A percentile compares a stretch with the other conserved stretches of the same genome.
These are phyloP conservation scores for Tupiocoris notatus DNA, from an alignment of 2,888 invertebrate genomes.

Conservation along the genomic window DNA sequence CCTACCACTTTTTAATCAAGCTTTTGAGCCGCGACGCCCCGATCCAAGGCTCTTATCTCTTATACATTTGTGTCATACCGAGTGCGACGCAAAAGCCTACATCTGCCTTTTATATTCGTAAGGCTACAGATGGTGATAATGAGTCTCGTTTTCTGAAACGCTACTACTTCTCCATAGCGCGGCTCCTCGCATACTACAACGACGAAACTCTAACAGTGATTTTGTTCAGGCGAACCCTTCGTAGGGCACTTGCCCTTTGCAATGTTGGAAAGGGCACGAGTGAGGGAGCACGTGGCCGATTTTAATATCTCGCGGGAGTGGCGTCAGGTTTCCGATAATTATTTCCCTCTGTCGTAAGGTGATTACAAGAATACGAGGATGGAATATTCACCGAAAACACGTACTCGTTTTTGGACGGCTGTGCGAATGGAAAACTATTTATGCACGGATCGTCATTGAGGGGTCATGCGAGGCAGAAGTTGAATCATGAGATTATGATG, in stretches of 20 bases:
- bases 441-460: no score
- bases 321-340: constrained; percentile 35
- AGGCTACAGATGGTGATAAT: constrained; percentile 35
- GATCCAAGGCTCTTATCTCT: no score
- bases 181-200: background rate
- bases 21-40: constrained; percentile 12
- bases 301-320: constrained; percentile 9
- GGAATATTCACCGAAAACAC: background rate
- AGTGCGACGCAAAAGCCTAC: background rate
- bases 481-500: no score
- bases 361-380: background rate
- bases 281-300: constrained; percentile 21
- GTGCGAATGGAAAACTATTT: background rate
- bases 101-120: constrained; percentile 5
- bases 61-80: no score
- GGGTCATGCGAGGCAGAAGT: no score
- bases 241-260: background rate
- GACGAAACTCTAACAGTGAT: constrained; percentile 10
- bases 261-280: background rate
- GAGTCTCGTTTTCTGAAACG: constrained; percentile 7
- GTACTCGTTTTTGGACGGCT: background rate
- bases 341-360: background rate
- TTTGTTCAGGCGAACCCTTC: background rate
- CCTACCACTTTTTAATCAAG: constrained; percentile 39
- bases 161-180: background rate